Conservation (phyloP, 2,113 vertebrate genomes). For the Cyphomyrus discorhynchus region DNA sequence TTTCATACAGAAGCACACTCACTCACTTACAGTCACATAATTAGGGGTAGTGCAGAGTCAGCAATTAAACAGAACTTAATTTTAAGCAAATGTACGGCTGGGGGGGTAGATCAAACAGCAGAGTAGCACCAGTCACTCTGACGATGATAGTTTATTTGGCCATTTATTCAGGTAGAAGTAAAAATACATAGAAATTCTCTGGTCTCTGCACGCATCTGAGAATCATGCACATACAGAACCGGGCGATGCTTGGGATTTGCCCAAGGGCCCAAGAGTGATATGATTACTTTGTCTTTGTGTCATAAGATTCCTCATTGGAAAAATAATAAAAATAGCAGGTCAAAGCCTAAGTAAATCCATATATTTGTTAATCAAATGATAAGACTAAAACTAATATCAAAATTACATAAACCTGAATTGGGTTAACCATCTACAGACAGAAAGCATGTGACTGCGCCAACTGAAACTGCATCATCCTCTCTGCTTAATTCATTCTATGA, state of each 20-base stretch:
- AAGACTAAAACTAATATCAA: neutral
- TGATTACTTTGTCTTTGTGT: neutral
- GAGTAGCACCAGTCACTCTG: neutral
- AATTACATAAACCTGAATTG: neutral
- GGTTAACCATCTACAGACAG: neutral
- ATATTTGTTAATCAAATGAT: neutral
- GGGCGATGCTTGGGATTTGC: too few relatives aligned
- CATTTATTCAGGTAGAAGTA: neutral
- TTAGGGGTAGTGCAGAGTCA: neutral
- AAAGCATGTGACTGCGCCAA: neutral
- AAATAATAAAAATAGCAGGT: neutral
- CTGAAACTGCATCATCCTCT: neutral
- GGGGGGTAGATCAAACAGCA: neutral
- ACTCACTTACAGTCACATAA: neutral
- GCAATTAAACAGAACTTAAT: neutral
- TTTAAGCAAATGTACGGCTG: neutral
- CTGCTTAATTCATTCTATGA: neutral
- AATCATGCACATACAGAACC: too few relatives aligned
- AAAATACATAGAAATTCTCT: neutral
- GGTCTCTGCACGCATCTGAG: too few relatives aligned
- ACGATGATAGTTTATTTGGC: neutral
- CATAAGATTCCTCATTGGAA: neutral
- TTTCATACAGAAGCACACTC: neutral
- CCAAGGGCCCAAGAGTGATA: too few relatives aligned
- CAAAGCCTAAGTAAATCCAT: neutral